Conservation (phyloP, 2,113 vertebrate genomes). For the Felis chaus region DNA sequence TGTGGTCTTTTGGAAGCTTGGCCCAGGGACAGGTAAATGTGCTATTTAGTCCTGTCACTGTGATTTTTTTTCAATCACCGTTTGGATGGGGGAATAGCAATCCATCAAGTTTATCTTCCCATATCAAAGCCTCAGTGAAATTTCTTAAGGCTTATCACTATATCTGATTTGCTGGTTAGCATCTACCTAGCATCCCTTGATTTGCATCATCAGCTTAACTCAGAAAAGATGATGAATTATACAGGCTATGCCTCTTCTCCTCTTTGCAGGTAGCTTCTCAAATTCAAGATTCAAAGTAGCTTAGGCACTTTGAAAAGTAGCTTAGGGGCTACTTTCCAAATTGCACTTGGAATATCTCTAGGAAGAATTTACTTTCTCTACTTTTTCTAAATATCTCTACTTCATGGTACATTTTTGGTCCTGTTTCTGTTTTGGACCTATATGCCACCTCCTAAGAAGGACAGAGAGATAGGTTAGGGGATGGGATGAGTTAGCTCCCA, state of each 20-base stretch:
- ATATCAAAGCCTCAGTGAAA: not conserved
- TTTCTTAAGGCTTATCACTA: not conserved
- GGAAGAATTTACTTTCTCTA: not conserved
- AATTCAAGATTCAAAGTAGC: not conserved
- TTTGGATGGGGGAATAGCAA: not conserved
- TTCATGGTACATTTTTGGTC: not conserved
- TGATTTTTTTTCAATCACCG: not conserved
- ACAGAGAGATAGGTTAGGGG: not conserved
- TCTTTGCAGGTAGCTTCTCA: not conserved
- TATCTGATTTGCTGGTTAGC: not conserved
- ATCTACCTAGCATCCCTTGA: not conserved
- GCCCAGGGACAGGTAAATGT: not conserved
- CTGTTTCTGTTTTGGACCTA: not conserved
- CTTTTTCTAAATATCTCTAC: slow-evolving; percentile 15
- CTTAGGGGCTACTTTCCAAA: not conserved
- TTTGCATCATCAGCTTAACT: not conserved
- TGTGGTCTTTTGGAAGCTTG: not conserved
- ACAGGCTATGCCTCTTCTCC: not conserved
- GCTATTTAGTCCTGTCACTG: not conserved
- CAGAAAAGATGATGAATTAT: not conserved
- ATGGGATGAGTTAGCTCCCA: not conserved
- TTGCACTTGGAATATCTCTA: not conserved
- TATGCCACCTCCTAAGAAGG: not conserved
- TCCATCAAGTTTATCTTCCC: not conserved
- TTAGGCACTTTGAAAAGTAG: not conserved